These are phyloP conservation scores for Gastracanthus pulcherrimus DNA, from an alignment of 2,888 invertebrate genomes.

Conservation along the genomic window DNA sequence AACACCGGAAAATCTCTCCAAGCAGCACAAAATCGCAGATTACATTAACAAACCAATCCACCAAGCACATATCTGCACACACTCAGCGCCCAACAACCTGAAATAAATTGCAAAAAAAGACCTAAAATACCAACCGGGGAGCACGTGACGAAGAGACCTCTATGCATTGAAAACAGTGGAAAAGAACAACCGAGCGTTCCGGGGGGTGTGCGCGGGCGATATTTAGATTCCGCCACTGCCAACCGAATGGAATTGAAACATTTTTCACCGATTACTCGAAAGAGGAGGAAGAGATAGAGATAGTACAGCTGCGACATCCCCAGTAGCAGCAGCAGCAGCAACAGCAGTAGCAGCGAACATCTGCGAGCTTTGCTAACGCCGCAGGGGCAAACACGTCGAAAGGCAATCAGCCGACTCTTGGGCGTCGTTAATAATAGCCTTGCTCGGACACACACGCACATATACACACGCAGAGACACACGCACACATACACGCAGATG, in stretches of 20 bases:
- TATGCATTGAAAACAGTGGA: neutral
- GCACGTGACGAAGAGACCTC: neutral
- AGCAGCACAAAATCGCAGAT: too few relatives aligned
- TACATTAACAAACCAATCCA: too few relatives aligned
- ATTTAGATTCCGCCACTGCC: conserved; percentile 55
- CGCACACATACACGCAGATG: too few relatives aligned
- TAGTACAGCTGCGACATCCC: too few relatives aligned
- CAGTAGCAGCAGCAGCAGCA: too few relatives aligned
- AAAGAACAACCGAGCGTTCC: neutral
- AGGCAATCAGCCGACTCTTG: conserved; percentile 59
- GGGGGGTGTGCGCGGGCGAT: conserved; percentile 46
- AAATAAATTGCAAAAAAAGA: neutral
- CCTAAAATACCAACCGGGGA: neutral
- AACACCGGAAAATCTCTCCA: too few relatives aligned
- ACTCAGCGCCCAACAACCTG: neutral
- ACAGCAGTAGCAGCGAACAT: conserved; percentile 21
- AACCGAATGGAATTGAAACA: conserved; percentile 65
- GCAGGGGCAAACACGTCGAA: conserved; percentile 60
- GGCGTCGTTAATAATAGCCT: conserved; percentile 69
- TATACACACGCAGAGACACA: too few relatives aligned
- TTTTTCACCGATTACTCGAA: conserved; percentile 66
- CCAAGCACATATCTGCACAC: neutral
- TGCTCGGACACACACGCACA: too few relatives aligned
- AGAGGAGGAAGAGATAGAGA: too few relatives aligned
- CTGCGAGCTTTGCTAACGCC: neutral